These are phyloP conservation scores for Girardia tigrina DNA, from an alignment of 2,888 invertebrate genomes.

Conservation along the genomic window DNA sequence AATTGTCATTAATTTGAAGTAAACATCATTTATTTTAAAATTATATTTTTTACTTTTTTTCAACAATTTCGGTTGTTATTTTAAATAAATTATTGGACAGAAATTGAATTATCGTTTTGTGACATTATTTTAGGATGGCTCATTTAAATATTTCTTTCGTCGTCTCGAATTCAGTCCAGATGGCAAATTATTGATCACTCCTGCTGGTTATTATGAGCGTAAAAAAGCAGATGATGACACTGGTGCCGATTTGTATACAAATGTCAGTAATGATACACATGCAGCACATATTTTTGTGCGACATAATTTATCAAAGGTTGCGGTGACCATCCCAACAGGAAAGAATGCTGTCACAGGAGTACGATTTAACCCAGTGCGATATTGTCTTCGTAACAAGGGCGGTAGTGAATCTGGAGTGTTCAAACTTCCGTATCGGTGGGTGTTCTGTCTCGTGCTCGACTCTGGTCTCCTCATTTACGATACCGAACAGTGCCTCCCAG, in stretches of 20 bases:
- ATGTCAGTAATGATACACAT: conserved; percentile 24
- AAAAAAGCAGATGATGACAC: conserved; percentile 16
- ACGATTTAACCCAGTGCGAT: conserved; percentile 36
- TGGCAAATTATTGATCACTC: conserved; percentile 74
- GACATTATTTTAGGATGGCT: conserved; percentile 75
- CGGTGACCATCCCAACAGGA: conserved; percentile 35
- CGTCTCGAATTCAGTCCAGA: conserved; percentile 77
- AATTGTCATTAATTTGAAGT: no score
- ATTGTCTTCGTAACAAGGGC: background rate
- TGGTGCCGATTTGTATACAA: background rate
- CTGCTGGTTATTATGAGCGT: conserved; percentile 63
- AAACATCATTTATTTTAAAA: no score
- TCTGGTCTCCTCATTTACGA: conserved; percentile 71
- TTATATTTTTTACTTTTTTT: no score
- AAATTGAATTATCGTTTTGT: background rate
- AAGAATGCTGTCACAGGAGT: conserved; percentile 35
- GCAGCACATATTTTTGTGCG: conserved; percentile 36
- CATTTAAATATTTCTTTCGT: conserved; percentile 79
- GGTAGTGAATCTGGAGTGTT: conserved; percentile 21
- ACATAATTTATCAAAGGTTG: conserved; percentile 33
- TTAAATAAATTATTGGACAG: no score
- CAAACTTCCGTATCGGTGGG: conserved; percentile 36
- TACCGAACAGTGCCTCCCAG: conserved; percentile 67
- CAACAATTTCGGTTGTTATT: no score
- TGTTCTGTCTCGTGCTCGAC: conserved; percentile 79